Evolutionary conservation across 2,888 invertebrate genomes (phyloP).

Genomic region (Auanema freiburgensis): DNA sequence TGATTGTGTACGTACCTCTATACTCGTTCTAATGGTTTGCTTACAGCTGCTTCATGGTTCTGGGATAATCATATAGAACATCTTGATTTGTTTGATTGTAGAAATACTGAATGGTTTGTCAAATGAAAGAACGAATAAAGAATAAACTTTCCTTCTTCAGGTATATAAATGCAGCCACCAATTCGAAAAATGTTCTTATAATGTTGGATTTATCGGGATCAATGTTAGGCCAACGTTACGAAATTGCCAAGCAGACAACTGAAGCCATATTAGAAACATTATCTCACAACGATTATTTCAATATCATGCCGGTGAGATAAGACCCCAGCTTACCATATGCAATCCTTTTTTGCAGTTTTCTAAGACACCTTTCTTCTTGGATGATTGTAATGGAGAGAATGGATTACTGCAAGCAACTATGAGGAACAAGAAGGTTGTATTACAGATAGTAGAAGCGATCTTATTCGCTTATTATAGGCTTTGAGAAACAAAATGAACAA

Average conservation of each 20-base stretch:
- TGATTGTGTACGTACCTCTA: too few species aligned
- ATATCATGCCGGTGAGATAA: conserved; percentile 75
- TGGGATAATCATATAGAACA: conserved; percentile 56
- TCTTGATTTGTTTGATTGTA: conserved; percentile 81
- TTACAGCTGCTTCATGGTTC: conserved; percentile 59
- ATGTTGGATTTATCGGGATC: conserved; percentile 76
- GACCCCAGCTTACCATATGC: neutral
- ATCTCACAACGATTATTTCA: conserved; percentile 95
- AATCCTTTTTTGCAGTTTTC: conserved; percentile 70
- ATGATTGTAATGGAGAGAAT: conserved; percentile 77
- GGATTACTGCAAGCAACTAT: conserved; percentile 82
- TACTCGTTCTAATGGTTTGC: too few species aligned
- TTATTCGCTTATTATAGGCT: neutral
- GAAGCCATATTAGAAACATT: conserved; percentile 87
- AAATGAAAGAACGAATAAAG: neutral
- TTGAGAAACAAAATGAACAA: conserved; percentile 68
- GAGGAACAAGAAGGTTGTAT: conserved; percentile 65
- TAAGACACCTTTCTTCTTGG: conserved; percentile 76
- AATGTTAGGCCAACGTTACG: conserved; percentile 72
- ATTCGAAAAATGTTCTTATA: conserved; percentile 94
- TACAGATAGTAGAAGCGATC: neutral
- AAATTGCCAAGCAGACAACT: conserved; percentile 87
- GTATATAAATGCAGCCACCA: conserved; percentile 95
- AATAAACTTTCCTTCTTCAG: conserved; percentile 46
- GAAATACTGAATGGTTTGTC: conserved; percentile 67